phyloP scores from a whole-genome alignment of 2,113 vertebrate species.

The Eleginops maclovinus region DNA sequence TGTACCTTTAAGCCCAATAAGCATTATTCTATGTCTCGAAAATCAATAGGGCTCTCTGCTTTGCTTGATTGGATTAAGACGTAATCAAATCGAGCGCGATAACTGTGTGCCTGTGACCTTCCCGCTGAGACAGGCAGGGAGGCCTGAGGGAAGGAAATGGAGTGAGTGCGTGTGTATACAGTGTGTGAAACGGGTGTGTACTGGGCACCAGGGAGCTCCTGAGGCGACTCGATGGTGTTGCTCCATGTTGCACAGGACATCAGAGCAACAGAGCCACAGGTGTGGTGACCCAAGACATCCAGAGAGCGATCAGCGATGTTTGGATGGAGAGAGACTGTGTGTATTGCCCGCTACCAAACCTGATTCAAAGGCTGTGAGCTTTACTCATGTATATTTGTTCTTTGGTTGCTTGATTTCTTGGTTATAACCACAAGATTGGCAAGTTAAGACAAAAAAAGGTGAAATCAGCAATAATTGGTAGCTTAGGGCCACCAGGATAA shows the following conservation, averaged over 20 bases:
- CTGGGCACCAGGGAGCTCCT: slow-evolving; percentile 14
- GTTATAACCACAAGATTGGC: neutral
- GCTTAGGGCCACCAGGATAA: neutral
- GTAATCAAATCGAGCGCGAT: slow-evolving; percentile 81
- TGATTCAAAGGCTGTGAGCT: neutral
- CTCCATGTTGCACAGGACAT: slow-evolving; percentile 20
- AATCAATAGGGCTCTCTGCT: slow-evolving; percentile 79
- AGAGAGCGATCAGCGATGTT: slow-evolving; percentile 9
- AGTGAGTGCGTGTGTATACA: neutral
- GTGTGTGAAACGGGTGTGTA: slow-evolving; percentile 26
- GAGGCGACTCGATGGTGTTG: slow-evolving; percentile 29
- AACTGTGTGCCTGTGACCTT: slow-evolving; percentile 80
- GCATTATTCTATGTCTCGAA: slow-evolving; percentile 73
- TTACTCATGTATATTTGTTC: neutral
- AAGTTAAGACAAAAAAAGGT: neutral
- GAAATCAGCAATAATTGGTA: neutral
- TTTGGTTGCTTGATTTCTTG: neutral
- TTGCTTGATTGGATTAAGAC: slow-evolving; percentile 84
- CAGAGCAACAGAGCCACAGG: slow-evolving; percentile 1
- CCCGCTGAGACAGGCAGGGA: slow-evolving; percentile 51
- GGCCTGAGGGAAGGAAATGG: slow-evolving; percentile 41
- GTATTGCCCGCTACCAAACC: neutral
- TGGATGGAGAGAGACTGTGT: neutral
- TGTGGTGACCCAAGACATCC: neutral
- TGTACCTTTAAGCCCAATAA: slow-evolving; percentile 71